Evolutionary conservation across 1,140 invertebrate species (phyloP).

Genomic region (Heterodera schachtii): DNA sequence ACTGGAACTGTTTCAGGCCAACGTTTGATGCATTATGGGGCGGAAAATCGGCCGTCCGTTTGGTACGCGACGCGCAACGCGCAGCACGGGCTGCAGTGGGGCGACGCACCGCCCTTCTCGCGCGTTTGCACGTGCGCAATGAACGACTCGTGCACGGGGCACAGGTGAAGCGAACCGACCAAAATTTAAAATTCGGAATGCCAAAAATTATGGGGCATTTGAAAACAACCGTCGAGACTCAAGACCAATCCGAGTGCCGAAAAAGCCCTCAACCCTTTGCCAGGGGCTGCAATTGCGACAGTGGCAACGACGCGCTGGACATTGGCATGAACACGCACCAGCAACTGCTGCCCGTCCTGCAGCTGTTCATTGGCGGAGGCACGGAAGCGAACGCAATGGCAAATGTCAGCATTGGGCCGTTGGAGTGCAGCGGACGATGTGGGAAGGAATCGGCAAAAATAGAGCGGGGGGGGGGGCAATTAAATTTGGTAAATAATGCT

Average conservation of each 20-base stretch:
- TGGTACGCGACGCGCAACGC: conserved; percentile 64
- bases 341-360: conserved; percentile 64
- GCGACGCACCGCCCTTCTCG: conserved; percentile 60
- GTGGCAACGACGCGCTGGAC: conserved; percentile 58
- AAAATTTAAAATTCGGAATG: too few species aligned
- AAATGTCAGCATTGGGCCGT: conserved; percentile 56
- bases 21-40: conserved; percentile 58
- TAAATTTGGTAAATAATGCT: too few species aligned
- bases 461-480: too few species aligned
- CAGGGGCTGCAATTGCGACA: conserved; percentile 62
- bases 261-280: too few species aligned
- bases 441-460: conserved; percentile 15
- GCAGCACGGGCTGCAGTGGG: conserved; percentile 64
- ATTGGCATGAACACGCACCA: conserved; percentile 59
- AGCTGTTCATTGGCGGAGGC: conserved; percentile 59
- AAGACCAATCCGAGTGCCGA: too few species aligned
- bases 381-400: conserved; percentile 39
- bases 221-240: too few species aligned
- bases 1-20: conserved; percentile 23
- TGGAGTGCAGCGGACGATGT: conserved; percentile 55
- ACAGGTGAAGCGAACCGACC: conserved; percentile 25
- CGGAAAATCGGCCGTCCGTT: conserved; percentile 58
- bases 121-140: conserved; percentile 63
- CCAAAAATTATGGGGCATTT: too few species aligned
- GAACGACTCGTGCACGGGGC: conserved; percentile 57